Evolutionary conservation across 2,797 vertebrate species (phyloP), one percentile per base, ranked within the genome.

Genomic region (Ispidina picta): DNA sequence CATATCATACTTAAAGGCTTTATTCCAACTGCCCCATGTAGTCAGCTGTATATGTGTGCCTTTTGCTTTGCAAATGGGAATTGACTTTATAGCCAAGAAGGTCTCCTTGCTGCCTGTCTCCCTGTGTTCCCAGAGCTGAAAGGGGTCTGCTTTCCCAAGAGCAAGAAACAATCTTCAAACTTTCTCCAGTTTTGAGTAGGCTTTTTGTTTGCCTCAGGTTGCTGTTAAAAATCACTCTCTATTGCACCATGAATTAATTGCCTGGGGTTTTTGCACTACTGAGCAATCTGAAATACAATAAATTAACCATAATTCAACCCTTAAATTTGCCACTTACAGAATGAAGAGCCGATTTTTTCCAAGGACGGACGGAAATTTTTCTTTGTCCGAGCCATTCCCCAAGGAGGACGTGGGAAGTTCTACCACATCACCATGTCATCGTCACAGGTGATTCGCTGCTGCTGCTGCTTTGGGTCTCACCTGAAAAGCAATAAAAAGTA

Each of bases 391-490:
- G 99, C 99, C 0, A 98, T 99, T 93, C 99, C 98, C 15, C 99
- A 99, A 94, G 99, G 99, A 6, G 99, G 99, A 3, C 97, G 98
- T 6, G 99, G 99, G 4, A 99, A 99, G 78, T 99, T 99, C 96
- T 98, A 99, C 90, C 99, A 99, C 93, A 99, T 99, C 26, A 98
- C 98, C 2, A 98, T 99, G 98, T 98, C 98, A 0, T 99, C 99
- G 0, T 98, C 98, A 14, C 97, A 98, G 98, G 99, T 99, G 92
- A 94, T 22, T 17, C n/a, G 2, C 43, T 35, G 0, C 29, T 49
- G 29, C 33, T 0, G 1, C 65, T 66, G 22, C 37, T 54, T 52
- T 9, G 33, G 56, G 6, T 41, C 52, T 80, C 52, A n/a, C 59
- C 51, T 31, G 39, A 15, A 26, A 58, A 83, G 65, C 23, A 41